Percentiles rank a stretch among this genome's conserved stretches.
These are phyloP conservation scores for Epinotia brunnichana DNA, from an alignment of 2,888 invertebrate genomes.

Conservation along the genomic window DNA sequence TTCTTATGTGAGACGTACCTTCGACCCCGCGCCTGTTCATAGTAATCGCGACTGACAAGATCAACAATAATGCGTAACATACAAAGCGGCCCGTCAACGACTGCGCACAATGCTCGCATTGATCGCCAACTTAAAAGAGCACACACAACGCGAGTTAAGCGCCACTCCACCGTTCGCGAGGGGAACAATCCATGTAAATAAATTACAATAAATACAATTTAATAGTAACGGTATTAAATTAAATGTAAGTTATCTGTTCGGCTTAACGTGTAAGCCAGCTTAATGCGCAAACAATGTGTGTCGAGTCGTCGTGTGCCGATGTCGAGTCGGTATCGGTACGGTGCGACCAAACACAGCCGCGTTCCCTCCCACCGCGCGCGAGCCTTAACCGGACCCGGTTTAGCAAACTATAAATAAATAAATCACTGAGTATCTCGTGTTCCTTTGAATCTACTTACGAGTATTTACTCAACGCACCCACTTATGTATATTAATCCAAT, in stretches of 20 bases:
- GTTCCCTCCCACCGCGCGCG: background rate
- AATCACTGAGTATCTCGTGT: background rate
- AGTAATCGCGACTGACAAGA: slow-evolving; percentile 16
- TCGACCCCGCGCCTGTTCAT: background rate
- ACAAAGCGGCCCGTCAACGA: slow-evolving; percentile 19
- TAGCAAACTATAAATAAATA: background rate
- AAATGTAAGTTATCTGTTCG: slow-evolving; percentile 27
- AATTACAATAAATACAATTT: slow-evolving; percentile 34
- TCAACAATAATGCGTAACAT: slow-evolving; percentile 14
- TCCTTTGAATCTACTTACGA: background rate
- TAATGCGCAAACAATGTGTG: slow-evolving; percentile 19
- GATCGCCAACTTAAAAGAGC: slow-evolving; percentile 34
- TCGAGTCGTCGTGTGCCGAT: slow-evolving; percentile 1
- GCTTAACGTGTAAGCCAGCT: slow-evolving; percentile 34
- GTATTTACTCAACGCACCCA: too few relatives aligned
- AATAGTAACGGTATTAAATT: slow-evolving; percentile 43
- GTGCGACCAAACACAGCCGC: background rate
- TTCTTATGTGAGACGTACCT: too few relatives aligned
- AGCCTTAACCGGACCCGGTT: background rate
- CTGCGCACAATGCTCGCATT: slow-evolving; percentile 8
- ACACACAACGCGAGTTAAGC: slow-evolving; percentile 25
- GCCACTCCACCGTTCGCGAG: slow-evolving; percentile 18
- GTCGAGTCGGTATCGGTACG: background rate
- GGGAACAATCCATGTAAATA: slow-evolving; percentile 32
- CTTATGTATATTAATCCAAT: too few relatives aligned